Evolutionary conservation across 2,113 vertebrate genomes (phyloP), one percentile per base, ranked within the genome.

Genomic region (Polypterus bichir): DNA sequence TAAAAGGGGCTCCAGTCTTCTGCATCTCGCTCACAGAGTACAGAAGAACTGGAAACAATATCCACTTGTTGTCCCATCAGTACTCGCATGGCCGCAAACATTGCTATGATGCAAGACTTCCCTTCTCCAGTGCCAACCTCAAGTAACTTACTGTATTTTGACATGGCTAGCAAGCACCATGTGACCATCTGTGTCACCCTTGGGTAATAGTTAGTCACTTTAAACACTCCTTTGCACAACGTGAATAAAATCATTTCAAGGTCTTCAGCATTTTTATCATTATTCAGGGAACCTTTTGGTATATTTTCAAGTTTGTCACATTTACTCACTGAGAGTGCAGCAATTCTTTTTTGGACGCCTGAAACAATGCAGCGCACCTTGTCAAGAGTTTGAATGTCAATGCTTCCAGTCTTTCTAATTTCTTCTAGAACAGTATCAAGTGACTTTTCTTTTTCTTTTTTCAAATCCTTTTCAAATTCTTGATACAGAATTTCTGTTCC

Each of bases 61-160:
- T 70, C 70, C 3, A 69, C 63, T 3, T 62, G 67, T 49, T 46
- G 45, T 66, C 56, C 48, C 46, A 44, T 60, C n/a, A 67, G 48
- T 44, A 65, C 79, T 59, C 66, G 3, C 59, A 63, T 76, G 8
- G 79, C 79, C n/a, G 81, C 77, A 70, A 81, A 79, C 81, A 83
- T 81, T 4, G 78, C 79, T 51, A 81, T 72, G 1, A 77, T 74
- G 4, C 79, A 80, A 0, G 81, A 77, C 69, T 83, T 83, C 1
- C 75, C 81, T 54, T 81, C 79, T 54, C 78, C 77, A 6, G 79
- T 80, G 4, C 64, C 61, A 8, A 81, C 70, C 61, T 83, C 74
- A 53, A 83, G 53, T 9, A 83, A 49, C 3, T 6, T 49, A 0
- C 76, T 77, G 9, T 71, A 65, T 57, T 54, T 2, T 7, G 79